Evolutionary conservation across 2,797 vertebrate species (phyloP).

Genomic region (Enteromius viviparus): DNA sequence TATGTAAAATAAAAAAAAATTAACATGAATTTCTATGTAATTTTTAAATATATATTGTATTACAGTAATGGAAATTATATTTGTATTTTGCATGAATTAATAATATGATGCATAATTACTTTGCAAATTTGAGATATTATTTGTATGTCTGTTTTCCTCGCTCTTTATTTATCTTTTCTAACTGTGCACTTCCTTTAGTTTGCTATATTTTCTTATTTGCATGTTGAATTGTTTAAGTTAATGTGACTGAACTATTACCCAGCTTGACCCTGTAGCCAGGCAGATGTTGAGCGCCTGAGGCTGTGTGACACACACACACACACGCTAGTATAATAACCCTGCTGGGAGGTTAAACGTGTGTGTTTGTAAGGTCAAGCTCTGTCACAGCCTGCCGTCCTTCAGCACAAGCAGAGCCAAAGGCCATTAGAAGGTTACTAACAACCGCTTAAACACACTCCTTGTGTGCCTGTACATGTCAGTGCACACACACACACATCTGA

Average conservation of each 20-base stretch:
- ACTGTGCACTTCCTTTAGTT: background rate
- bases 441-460: background rate
- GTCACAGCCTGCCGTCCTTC: slow-evolving; percentile 13
- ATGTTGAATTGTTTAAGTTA: background rate
- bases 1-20: too few relatives aligned
- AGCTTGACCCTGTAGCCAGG: background rate
- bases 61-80: background rate
- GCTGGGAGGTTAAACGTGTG: slow-evolving; percentile 12
- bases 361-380: slow-evolving; percentile 57
- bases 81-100: background rate
- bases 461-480: background rate
- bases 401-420: slow-evolving; percentile 54
- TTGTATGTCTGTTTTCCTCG: background rate
- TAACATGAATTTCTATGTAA: too few relatives aligned
- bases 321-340: slow-evolving; percentile 19
- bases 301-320: background rate
- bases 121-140: background rate
- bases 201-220: background rate
- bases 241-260: background rate
- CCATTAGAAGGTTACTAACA: slow-evolving; percentile 51
- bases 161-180: background rate
- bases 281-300: slow-evolving; percentile 4
- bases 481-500: too few relatives aligned
- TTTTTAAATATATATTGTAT: background rate
- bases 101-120: background rate